Percentiles rank a stretch among this genome's conserved stretches.
phyloP scores from a whole-genome alignment of 2,888 invertebrate species.

The Petrolisthes cinctipes region DNA sequence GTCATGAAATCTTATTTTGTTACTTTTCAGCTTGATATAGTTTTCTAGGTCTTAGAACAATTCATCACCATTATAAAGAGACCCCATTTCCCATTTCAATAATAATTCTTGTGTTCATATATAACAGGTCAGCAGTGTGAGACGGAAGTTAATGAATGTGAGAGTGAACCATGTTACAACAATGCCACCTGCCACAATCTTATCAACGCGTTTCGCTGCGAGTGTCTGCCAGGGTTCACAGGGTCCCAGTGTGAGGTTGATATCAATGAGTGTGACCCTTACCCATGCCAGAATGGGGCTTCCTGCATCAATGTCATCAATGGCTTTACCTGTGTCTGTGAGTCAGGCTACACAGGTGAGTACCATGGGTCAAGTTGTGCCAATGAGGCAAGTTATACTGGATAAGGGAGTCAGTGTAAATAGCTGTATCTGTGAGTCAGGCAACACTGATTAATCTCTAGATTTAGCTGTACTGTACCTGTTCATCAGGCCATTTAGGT shows the following conservation, averaged over 20 bases:
- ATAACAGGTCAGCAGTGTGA: constrained; percentile 69
- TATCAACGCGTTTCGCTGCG: constrained; percentile 62
- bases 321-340: constrained; percentile 88
- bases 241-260: constrained; percentile 94
- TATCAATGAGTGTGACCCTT: constrained; percentile 86
- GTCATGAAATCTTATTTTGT: too few relatives aligned
- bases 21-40: too few relatives aligned
- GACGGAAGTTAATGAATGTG: constrained; percentile 67
- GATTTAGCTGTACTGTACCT: too few relatives aligned
- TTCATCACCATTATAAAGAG: too few relatives aligned
- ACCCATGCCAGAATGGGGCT: constrained; percentile 93
- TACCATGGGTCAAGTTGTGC: neutral
- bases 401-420: too few relatives aligned
- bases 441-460: too few relatives aligned
- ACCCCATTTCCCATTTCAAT: too few relatives aligned
- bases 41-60: too few relatives aligned
- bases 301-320: constrained; percentile 92
- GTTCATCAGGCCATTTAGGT: too few relatives aligned
- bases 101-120: neutral
- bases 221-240: constrained; percentile 69
- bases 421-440: too few relatives aligned
- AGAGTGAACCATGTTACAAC: constrained; percentile 69
- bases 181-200: constrained; percentile 68
- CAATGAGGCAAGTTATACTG: too few relatives aligned
- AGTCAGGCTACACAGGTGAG: constrained; percentile 52